Base-by-base conservation (phyloP, 1,140 invertebrate species). In the Diuraphis noxia region DNA sequence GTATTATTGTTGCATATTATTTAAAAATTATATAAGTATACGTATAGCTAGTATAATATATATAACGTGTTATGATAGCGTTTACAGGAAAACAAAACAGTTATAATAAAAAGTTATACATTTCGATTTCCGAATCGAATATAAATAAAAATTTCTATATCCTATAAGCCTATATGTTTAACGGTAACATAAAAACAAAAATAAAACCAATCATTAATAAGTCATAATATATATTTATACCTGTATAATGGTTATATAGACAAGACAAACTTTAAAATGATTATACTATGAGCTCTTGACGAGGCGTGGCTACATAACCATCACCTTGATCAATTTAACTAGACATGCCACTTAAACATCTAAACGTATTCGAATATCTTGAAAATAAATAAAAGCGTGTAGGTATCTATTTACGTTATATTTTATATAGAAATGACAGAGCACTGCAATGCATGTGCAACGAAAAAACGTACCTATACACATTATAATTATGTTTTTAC, bases 151-250 rank as follows among this genome's bases (percentile, higher is more conserved):
- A 43, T n/a, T 34, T 87, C 34, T 43, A 52, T 52, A 88, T 30
- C 38, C 87, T 88, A 88, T 63, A 21, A 30, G 30, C 38, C 87
- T 88, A 88, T 63, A 21, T 56, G 30, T 72, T 19, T 88, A 72
- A 88, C 40, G 88, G 88, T 89, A 89, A 89, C 88, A 89, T 89
- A 30, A 30, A 41, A 84, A 41, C 25, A 41, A 84, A 84, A 88
- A 63, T n/a, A 89, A 41, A 89, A 89, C 63, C 41, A 56, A 30
- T 25, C 87, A 88, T 72, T 77, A 72, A 88, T 34, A 88, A 72
- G 52, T n/a, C 41, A 40, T 40, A 63, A 88, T n/a, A n/a, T 63
- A 63, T 30, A 46, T 17, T 3, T 46, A 30, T 3, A n/a, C 46
- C 46, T 63, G 10, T 72, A 72, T n/a, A n/a, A n/a, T 30, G 30